Evolutionary conservation across 2,113 vertebrate genomes (phyloP).

Genomic region (Neopipo cinnamomea): DNA sequence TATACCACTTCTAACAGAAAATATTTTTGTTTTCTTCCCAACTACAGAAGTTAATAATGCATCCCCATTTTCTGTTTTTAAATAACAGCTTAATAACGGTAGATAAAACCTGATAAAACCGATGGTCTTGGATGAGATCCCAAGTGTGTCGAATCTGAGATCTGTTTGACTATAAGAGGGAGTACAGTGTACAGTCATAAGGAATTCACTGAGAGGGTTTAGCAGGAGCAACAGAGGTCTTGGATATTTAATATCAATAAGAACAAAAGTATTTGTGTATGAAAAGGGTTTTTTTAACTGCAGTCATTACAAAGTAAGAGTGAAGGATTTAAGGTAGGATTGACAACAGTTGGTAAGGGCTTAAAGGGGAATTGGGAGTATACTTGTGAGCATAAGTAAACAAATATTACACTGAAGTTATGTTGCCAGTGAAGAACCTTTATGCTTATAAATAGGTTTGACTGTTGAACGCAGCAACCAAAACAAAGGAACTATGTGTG

Average conservation of each 20-base stretch:
- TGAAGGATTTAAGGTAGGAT: not conserved
- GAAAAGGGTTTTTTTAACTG: not conserved
- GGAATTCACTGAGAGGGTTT: not conserved
- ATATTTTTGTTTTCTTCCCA: not conserved
- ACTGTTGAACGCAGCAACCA: not conserved
- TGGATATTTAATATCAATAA: not conserved
- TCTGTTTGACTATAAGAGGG: not conserved
- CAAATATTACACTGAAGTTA: not conserved
- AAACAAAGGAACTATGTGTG: not conserved
- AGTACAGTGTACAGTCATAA: not conserved
- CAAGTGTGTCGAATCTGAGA: not conserved
- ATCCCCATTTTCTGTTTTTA: not conserved
- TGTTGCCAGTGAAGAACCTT: not conserved
- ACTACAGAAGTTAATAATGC: constrained; percentile 33
- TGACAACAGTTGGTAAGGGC: not conserved
- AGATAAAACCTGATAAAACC: not conserved
- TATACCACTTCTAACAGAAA: not conserved
- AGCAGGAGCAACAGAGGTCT: not conserved
- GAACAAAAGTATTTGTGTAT: not conserved
- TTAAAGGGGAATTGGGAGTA: not conserved
- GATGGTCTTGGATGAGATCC: constrained; percentile 26
- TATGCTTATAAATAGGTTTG: not conserved
- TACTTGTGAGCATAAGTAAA: not conserved
- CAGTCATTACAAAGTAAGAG: not conserved
- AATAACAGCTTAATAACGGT: constrained; percentile 4